Base-by-base conservation (phyloP, 2,888 invertebrate species). In the Linhomoeus sp. region DNA sequence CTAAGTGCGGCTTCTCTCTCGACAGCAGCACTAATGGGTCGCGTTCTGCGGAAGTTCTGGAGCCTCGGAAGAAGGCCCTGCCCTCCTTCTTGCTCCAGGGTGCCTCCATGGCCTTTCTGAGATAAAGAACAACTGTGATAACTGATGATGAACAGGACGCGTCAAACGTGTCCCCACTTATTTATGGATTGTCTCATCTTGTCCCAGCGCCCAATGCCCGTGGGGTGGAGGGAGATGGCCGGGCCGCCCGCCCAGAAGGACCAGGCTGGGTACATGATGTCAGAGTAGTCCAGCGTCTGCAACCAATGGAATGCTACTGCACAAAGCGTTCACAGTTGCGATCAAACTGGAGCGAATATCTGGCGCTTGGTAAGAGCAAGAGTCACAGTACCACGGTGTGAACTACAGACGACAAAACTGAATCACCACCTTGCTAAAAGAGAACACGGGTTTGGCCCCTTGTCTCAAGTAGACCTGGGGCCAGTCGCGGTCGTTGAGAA, bases 211-310 rank as follows among this genome's bases (percentile, higher is more conserved):
- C 90, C 92, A 52, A 92, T 76, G 22, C 92, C 92, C 46, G 77
- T 79, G 0, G 92, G 92, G 69, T 90, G 88, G 14, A 88, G 70
- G 36, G 80, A 77, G 56, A 92, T 90, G 1, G 92, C 90, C 17
- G 94, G 94, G 0, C 94, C 94, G 25, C 92, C 92, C 69, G 86
- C 86, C 88, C 90, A 88, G 67, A 94, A 94, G 38, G 86, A 79
- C 92, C 92, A 94, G 0, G 90, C 83, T 1, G 92, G 92, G 54
- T 72, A 73, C 77, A 82, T 81, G 51, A 94, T 85, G 63, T 94
- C 94, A 65, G 74, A 73, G 67, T 84, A 82, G 35, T 83, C 52
- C 17, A 15, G 1, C 15, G 22, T n/a, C 24, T 26, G 2, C 5
- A 3, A 3, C 29, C 29, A 29, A 29, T 12, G 5, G 7, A 29